These are phyloP conservation scores for Cyrtorhinus lividipennis DNA, from an alignment of 1,140 invertebrate genomes.

Conservation along the genomic window DNA sequence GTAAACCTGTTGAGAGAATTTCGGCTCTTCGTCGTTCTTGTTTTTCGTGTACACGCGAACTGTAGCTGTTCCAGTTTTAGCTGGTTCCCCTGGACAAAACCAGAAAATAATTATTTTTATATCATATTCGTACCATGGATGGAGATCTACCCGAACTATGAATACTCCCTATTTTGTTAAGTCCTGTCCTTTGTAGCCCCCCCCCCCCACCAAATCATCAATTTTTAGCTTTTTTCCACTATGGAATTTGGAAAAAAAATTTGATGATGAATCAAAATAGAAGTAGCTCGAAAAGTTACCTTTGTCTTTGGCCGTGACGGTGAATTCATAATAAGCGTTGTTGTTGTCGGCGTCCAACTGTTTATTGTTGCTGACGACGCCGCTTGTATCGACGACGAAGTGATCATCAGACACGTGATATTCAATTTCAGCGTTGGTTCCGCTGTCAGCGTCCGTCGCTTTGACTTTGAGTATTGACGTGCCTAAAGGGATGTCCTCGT, in stretches of 20 bases:
- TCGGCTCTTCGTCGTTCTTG: constrained; percentile 91
- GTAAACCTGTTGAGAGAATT: constrained; percentile 91
- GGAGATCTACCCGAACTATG: no score
- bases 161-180: no score
- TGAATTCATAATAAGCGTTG: constrained; percentile 90
- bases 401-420: constrained; percentile 85
- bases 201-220: no score
- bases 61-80: constrained; percentile 80
- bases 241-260: no score
- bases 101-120: constrained; percentile 3
- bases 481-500: constrained; percentile 81
- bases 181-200: no score
- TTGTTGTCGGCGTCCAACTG: constrained; percentile 89
- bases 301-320: constrained; percentile 82
- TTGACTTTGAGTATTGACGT: constrained; percentile 83
- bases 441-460: constrained; percentile 83
- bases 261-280: no score
- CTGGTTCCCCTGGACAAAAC: constrained; percentile 61
- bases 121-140: no score
- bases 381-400: constrained; percentile 80
- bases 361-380: constrained; percentile 83
- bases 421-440: constrained; percentile 83
- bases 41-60: constrained; percentile 90
- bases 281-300: no score
- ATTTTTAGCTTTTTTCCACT: no score